A percentile compares a stretch with the other conserved stretches of the same genome.
phyloP scores from a whole-genome alignment of 2,888 invertebrate genomes.

The Eugnorisma glareosa region DNA sequence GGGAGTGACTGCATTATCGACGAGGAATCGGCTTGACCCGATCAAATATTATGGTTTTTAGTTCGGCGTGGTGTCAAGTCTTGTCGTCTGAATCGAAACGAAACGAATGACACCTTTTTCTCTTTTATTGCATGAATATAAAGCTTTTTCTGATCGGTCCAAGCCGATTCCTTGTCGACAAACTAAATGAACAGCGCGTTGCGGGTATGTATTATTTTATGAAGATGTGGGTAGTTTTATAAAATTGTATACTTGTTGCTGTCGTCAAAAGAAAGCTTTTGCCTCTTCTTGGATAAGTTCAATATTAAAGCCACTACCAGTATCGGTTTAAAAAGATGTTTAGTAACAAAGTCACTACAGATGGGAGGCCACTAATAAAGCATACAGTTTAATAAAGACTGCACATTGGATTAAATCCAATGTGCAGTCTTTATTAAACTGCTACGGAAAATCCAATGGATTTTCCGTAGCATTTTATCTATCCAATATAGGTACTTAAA shows the following conservation, averaged over 20 bases:
- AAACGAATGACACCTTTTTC: background rate
- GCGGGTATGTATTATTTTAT: constrained; percentile 7
- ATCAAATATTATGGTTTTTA: background rate
- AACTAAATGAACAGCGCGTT: constrained; percentile 17
- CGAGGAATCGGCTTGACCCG: background rate
- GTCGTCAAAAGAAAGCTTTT: constrained; percentile 9
- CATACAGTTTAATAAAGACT: background rate
- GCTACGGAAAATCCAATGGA: too few species aligned
- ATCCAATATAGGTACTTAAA: background rate
- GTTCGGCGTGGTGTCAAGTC: background rate
- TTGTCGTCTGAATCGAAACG: background rate
- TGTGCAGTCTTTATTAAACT: too few species aligned
- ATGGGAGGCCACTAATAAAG: background rate
- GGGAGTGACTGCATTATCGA: background rate
- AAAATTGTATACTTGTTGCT: constrained; percentile 8
- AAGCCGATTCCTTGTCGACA: background rate
- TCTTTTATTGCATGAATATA: background rate
- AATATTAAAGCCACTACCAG: constrained; percentile 6
- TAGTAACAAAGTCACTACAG: constrained; percentile 3
- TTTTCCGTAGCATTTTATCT: background rate
- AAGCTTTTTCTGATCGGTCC: background rate
- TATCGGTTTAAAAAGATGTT: constrained; percentile 5
- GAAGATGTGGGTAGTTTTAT: constrained; percentile 19
- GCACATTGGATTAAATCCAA: too few species aligned
- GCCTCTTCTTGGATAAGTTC: background rate